These are phyloP conservation scores for Orthonychiurus folsomi DNA, from an alignment of 2,888 invertebrate species.

Conservation along the genomic window DNA sequence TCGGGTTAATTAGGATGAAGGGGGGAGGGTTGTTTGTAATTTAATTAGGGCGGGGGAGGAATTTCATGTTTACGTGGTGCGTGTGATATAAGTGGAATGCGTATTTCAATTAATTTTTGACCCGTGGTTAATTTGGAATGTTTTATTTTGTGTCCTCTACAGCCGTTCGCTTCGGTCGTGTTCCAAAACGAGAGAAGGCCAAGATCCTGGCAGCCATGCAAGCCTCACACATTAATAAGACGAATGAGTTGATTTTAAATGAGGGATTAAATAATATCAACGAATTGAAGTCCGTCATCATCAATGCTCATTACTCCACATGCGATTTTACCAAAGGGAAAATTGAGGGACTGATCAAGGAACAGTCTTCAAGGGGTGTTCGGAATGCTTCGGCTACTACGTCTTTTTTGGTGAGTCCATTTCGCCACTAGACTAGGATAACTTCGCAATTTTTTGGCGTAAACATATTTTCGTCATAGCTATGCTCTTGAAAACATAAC, in stretches of 20 bases:
- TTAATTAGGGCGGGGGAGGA: no score
- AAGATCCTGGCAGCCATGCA: conserved; percentile 99
- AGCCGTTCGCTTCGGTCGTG: conserved; percentile 99
- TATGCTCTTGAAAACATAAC: no score
- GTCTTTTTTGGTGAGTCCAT: not conserved
- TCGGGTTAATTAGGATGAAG: no score
- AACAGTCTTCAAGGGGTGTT: not conserved
- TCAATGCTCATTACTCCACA: conserved; percentile 88
- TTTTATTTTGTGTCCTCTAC: conserved; percentile 45
- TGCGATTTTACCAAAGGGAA: conserved; percentile 93
- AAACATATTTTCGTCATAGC: no score
- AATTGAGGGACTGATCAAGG: conserved; percentile 71
- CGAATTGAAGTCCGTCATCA: conserved; percentile 73
- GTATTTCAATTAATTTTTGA: no score
- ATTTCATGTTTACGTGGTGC: no score
- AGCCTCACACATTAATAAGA: conserved; percentile 86
- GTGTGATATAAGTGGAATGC: no score
- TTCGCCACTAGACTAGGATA: not conserved
- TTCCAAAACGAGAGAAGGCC: conserved; percentile 98
- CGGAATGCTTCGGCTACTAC: not conserved
- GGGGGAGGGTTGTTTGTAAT: no score
- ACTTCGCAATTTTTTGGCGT: not conserved
- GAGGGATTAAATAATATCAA: conserved; percentile 83
- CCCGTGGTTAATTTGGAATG: no score
- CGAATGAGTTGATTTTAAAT: conserved; percentile 80